phyloP scores from a whole-genome alignment of 2,113 vertebrate genomes.

The Salvelinus sp. region DNA sequence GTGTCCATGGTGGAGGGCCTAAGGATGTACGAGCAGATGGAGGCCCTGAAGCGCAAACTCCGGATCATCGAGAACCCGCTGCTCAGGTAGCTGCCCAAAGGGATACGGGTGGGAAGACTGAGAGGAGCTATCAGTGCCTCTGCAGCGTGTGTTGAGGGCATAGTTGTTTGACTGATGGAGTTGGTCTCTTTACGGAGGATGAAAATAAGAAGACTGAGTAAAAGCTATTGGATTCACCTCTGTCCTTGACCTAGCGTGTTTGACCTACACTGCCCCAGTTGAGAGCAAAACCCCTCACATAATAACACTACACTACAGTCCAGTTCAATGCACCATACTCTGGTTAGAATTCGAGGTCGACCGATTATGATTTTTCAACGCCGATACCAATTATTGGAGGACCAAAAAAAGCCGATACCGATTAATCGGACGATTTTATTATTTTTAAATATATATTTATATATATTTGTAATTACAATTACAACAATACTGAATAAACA shows the following conservation, averaged over 20 bases:
- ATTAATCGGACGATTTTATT: too few relatives aligned
- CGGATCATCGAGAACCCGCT: constrained; percentile 93
- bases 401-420: too few relatives aligned
- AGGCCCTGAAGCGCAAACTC: constrained; percentile 86
- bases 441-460: too few relatives aligned
- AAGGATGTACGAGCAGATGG: constrained; percentile 85
- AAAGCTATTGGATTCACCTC: background rate
- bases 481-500: too few relatives aligned
- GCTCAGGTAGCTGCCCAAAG: constrained; percentile 73
- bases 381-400: too few relatives aligned
- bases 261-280: background rate
- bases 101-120: background rate
- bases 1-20: constrained; percentile 93
- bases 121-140: background rate
- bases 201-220: background rate
- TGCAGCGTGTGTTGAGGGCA: background rate
- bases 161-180: background rate
- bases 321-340: background rate
- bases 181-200: background rate
- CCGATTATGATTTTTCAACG: too few relatives aligned
- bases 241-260: background rate
- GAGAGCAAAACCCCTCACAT: background rate
- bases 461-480: too few relatives aligned
- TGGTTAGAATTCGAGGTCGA: background rate
- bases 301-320: background rate